phyloP scores from a whole-genome alignment of 2,113 vertebrate genomes.

The Sander vitreus region DNA sequence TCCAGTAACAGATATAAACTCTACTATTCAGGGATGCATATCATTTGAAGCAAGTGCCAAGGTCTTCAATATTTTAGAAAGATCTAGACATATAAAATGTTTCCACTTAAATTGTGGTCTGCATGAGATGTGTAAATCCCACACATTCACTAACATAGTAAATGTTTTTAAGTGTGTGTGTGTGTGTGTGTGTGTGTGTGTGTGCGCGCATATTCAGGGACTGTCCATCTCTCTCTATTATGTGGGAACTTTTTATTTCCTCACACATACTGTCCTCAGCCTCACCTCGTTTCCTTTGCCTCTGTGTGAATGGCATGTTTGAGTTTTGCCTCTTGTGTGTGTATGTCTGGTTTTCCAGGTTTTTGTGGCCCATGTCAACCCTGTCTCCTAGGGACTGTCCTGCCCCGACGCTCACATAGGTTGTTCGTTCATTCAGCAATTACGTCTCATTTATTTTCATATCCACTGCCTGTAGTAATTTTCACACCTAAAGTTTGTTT shows the following conservation, averaged over 20 bases:
- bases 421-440: too few species aligned
- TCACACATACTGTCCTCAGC: not conserved
- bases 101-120: not conserved
- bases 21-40: conserved; percentile 47
- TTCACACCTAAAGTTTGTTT: too few species aligned
- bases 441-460: too few species aligned
- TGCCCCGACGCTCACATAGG: too few species aligned
- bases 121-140: not conserved
- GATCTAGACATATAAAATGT: conserved; percentile 1
- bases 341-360: not conserved
- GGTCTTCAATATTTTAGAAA: conserved; percentile 56
- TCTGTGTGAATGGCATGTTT: not conserved
- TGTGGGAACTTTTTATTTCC: not conserved
- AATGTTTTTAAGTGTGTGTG: not conserved
- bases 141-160: not conserved
- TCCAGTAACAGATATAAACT: conserved; percentile 46
- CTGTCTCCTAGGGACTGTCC: too few species aligned
- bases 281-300: not conserved
- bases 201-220: not conserved
- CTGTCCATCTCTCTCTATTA: not conserved
- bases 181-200: not conserved
- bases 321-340: not conserved
- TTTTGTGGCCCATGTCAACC: not conserved
- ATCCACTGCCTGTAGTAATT: too few species aligned
- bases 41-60: conserved; percentile 44